These are phyloP conservation scores for Ornithorhynchus anatinus DNA, from an alignment of 2,113 vertebrate species.

Conservation along the genomic window DNA sequence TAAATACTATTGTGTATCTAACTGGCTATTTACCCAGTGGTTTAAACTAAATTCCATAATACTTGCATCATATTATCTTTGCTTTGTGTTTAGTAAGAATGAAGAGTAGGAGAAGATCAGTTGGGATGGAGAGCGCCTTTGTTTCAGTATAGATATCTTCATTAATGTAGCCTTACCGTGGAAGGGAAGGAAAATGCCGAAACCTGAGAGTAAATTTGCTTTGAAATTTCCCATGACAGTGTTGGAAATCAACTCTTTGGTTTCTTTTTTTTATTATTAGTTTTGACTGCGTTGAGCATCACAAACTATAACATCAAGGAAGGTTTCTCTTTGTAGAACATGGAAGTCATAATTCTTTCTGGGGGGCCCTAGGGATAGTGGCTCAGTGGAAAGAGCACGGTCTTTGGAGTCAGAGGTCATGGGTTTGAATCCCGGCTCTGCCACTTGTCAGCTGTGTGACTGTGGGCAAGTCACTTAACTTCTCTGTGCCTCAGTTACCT, in stretches of 20 bases:
- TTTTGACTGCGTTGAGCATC: no score
- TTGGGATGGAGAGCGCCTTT: neutral
- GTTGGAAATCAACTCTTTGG: no score
- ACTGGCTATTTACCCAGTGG: conserved; percentile 7
- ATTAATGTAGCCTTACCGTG: conserved; percentile 13
- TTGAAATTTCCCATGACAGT: conserved; percentile 9
- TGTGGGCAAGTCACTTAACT: no score
- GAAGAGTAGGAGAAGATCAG: neutral
- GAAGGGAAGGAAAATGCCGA: neutral
- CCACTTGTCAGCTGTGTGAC: no score
- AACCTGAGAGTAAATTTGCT: neutral
- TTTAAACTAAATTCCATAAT: conserved; percentile 22
- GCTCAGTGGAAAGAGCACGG: no score
- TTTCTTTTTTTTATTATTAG: no score
- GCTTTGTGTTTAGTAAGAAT: conserved; percentile 9
- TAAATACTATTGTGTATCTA: neutral
- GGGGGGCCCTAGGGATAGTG: conserved; percentile 11
- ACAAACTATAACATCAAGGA: no score
- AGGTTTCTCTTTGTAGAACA: neutral
- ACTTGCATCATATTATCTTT: neutral
- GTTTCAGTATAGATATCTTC: neutral
- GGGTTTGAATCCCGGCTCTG: no score
- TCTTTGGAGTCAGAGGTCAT: no score
- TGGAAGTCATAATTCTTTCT: conserved; percentile 4
- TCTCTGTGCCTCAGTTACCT: no score